Evolutionary conservation across 2,888 invertebrate species (phyloP), one percentile per base, ranked within the genome.

Genomic region (Conchocele bisecta): DNA sequence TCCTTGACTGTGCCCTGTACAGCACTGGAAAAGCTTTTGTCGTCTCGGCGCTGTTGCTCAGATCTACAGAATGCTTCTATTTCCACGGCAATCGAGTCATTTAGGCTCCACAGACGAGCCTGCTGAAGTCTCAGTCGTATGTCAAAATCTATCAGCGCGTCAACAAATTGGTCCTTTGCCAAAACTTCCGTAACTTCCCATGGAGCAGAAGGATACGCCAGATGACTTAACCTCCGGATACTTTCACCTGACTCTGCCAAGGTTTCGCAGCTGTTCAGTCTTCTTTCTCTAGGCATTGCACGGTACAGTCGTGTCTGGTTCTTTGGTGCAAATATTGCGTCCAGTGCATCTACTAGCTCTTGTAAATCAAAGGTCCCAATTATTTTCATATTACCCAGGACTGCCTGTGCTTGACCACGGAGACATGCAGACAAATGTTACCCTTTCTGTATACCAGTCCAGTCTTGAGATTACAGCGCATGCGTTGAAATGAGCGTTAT

Each of bases 1-100:
- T n/a, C n/a, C n/a, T n/a, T n/a, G n/a, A n/a, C n/a, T n/a, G n/a
- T n/a, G n/a, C n/a, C n/a, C n/a, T 33, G 59, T 17, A 37, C 48
- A 7, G 48, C 26, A 9, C 48, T 42, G 9, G 46, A 46, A 46
- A 37, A 59, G 13, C 33, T 44, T 2, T 5, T 48, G 24, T 59
- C 59, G 6, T 35, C 33, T 15, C 41, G 24, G 20, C 28, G 50
- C 1, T 63, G 41, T 20, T 42, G 22, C 29, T 64, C 64, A 17
- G 56, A 46, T 24, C 39, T 42, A 15, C 15, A 41, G n/a, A 56
- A 64, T 6, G 64, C 54, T 24, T 64, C 64, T n/a, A 64, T 46
- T 20, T 64, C 64, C 5, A 46, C 56, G 2, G 64, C 56, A 17
- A 66, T 33, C 13, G 66, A 57, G 22, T 66, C 66, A 29, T 66